Percentiles rank a stretch among this genome's conserved stretches.
phyloP scores from a whole-genome alignment of 2,888 invertebrate species.

The Trachelus iudaicus region DNA sequence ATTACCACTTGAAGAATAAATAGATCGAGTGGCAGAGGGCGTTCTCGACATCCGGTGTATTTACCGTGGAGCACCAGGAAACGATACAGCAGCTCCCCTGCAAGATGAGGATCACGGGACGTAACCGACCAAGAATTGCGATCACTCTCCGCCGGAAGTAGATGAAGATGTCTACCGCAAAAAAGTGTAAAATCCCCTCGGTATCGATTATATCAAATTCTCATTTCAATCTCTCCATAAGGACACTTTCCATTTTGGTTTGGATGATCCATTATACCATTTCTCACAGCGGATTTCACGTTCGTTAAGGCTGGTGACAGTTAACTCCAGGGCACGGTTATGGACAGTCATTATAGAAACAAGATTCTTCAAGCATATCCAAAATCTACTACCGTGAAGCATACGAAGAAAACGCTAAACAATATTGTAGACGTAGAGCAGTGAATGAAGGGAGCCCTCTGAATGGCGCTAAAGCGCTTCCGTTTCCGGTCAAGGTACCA shows the following conservation, averaged over 20 bases:
- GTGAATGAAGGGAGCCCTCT: not conserved
- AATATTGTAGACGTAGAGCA: not conserved
- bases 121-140: not conserved
- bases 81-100: not conserved
- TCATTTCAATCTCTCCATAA: not conserved
- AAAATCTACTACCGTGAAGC: not conserved
- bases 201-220: not conserved
- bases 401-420: not conserved
- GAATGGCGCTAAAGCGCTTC: conserved; percentile 13
- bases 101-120: not conserved
- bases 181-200: not conserved
- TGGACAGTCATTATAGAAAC: not conserved
- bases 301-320: not conserved
- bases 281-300: not conserved
- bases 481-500: conserved; percentile 15
- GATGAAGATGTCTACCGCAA: not conserved
- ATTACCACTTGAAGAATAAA: not conserved
- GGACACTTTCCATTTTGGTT: not conserved
- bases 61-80: not conserved
- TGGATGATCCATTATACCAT: not conserved
- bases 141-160: not conserved
- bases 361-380: conserved; percentile 1
- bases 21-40: not conserved
- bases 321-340: not conserved
- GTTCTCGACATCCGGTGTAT: not conserved